A percentile compares a stretch with the other conserved stretches of the same genome.
Evolutionary conservation across 2,113 vertebrate species (phyloP).

Genomic region (Sebastes fasciatus): DNA sequence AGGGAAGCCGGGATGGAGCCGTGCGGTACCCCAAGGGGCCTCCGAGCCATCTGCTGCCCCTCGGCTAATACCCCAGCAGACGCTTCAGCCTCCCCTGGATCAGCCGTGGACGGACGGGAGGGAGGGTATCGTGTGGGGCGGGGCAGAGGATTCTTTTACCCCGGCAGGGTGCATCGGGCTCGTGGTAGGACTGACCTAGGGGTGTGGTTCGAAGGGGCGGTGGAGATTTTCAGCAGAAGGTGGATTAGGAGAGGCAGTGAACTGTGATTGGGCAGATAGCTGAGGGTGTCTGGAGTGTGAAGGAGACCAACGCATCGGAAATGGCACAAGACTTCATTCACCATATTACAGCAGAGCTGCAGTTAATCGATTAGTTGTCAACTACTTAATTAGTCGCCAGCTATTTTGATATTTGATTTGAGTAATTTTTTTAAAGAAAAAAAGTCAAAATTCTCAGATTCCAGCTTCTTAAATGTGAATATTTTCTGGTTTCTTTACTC

Average conservation of each 20-base stretch:
- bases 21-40: constrained; percentile 66
- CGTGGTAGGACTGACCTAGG: constrained; percentile 36
- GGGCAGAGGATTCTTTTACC: constrained; percentile 57
- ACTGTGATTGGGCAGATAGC: constrained; percentile 31
- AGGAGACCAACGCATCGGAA: constrained; percentile 19
- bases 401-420: too few relatives aligned
- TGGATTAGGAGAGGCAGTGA: constrained; percentile 56
- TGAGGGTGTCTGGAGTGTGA: constrained; percentile 50
- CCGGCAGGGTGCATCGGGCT: constrained; percentile 41
- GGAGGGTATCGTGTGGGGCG: constrained; percentile 31
- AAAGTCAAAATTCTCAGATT: too few relatives aligned
- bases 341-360: not conserved
- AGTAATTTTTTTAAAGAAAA: too few relatives aligned
- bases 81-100: constrained; percentile 64
- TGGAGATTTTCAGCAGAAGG: constrained; percentile 62
- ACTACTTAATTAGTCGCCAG: too few relatives aligned
- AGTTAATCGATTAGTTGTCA: too few relatives aligned
- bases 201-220: constrained; percentile 54
- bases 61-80: constrained; percentile 81
- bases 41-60: constrained; percentile 77
- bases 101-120: constrained; percentile 46
- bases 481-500: too few relatives aligned
- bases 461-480: too few relatives aligned
- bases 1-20: constrained; percentile 66
- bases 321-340: not conserved